phyloP scores from a whole-genome alignment of 2,797 vertebrate species.

The Arnoldichthys spilopterus region DNA sequence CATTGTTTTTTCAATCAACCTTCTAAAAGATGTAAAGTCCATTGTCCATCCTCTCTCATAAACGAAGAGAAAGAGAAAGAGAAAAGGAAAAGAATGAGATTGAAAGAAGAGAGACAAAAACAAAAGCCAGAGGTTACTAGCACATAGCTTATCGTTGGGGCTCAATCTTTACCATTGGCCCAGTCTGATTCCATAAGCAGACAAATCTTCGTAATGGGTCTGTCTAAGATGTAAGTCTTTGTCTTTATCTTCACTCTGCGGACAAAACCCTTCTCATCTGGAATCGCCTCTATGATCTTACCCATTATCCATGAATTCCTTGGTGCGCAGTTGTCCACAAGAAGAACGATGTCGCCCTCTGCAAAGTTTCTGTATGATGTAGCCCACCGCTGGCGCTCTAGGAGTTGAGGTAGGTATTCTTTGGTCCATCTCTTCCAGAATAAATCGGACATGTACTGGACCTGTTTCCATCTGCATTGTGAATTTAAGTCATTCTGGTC shows the following conservation, averaged over 20 bases:
- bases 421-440: slow-evolving; percentile 12
- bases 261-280: neutral
- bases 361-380: neutral
- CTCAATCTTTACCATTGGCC: neutral
- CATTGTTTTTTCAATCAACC: neutral
- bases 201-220: neutral
- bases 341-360: neutral
- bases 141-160: neutral
- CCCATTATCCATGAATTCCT: slow-evolving; percentile 3
- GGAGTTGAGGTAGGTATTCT: neutral
- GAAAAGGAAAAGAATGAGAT: neutral
- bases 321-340: neutral
- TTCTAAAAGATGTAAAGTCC: neutral
- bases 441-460: neutral
- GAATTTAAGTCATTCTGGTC: neutral
- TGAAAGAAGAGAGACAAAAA: too few relatives aligned
- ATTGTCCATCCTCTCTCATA: too few relatives aligned
- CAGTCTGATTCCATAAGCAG: neutral
- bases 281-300: neutral
- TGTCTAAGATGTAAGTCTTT: neutral
- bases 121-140: slow-evolving; percentile 2
- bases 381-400: neutral
- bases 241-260: neutral
- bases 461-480: neutral
- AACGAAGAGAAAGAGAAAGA: neutral